Evolutionary conservation across 2,797 vertebrate species (phyloP).

Genomic region (Manis pentadactyla): DNA sequence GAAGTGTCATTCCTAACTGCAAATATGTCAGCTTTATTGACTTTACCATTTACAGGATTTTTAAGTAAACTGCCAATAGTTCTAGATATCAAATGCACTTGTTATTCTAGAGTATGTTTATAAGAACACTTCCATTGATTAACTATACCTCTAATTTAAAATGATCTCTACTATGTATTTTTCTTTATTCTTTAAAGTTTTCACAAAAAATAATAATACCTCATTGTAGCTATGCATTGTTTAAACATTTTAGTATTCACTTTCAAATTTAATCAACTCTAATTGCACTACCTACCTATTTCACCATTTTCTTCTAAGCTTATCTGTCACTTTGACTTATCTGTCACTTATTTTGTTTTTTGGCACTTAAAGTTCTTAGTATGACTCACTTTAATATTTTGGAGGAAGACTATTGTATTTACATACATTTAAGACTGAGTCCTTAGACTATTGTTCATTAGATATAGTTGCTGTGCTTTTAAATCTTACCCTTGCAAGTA

Average conservation of each 20-base stretch:
- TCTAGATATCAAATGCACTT: not conserved
- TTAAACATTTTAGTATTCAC: not conserved
- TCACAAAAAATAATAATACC: not conserved
- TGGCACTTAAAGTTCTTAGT: conserved; percentile 2
- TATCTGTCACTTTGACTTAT: not conserved
- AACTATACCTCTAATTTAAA: conserved; percentile 22
- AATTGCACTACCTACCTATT: not conserved
- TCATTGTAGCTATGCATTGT: not conserved
- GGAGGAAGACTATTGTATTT: not conserved
- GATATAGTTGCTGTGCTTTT: not conserved
- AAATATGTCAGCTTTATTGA: not conserved
- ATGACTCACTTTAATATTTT: not conserved
- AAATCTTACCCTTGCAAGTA: not conserved
- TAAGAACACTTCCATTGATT: not conserved
- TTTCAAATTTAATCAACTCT: not conserved
- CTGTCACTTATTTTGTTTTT: conserved; percentile 23
- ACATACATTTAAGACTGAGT: not conserved
- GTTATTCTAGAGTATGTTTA: not conserved
- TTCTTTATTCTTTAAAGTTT: not conserved
- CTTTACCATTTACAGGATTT: not conserved
- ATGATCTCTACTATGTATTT: not conserved
- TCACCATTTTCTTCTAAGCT: not conserved
- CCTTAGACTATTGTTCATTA: not conserved
- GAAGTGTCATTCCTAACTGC: not conserved
- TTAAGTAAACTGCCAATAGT: not conserved